Evolutionary conservation across 1,140 invertebrate species (phyloP).

Genomic region (Dryas iulia): DNA sequence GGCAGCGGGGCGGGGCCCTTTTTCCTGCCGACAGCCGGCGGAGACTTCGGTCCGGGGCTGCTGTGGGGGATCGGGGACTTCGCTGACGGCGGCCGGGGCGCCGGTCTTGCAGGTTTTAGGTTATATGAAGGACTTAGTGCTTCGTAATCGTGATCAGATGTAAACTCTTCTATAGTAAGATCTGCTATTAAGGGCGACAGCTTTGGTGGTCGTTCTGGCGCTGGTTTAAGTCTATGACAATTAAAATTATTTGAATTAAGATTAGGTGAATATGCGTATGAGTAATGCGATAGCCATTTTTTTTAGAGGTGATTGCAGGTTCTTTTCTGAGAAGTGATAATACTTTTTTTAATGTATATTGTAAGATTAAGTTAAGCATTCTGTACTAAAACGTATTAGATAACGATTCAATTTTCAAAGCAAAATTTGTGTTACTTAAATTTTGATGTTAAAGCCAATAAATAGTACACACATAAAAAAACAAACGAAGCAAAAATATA

Average conservation of each 20-base stretch:
- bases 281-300: no score
- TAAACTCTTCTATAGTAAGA: constrained; percentile 68
- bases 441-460: neutral
- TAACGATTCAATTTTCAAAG: no score
- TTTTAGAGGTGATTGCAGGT: no score
- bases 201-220: constrained; percentile 73
- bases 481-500: no score
- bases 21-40: constrained; percentile 36
- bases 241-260: neutral
- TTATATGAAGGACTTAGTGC: constrained; percentile 68
- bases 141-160: constrained; percentile 69
- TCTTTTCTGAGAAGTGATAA: no score
- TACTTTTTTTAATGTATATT: no score
- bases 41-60: constrained; percentile 40
- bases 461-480: neutral
- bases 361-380: no score
- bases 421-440: no score
- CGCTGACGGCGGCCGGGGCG: constrained; percentile 55
- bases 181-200: constrained; percentile 63
- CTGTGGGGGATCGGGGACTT: constrained; percentile 43
- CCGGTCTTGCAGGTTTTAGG: constrained; percentile 60
- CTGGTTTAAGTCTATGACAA: constrained; percentile 44
- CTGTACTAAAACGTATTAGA: no score
- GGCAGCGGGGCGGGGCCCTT: constrained; percentile 65
- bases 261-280: neutral